A percentile compares a stretch with the other conserved stretches of the same genome.
Conservation (phyloP, 2,797 vertebrate genomes). For the Alectoris magna region DNA sequence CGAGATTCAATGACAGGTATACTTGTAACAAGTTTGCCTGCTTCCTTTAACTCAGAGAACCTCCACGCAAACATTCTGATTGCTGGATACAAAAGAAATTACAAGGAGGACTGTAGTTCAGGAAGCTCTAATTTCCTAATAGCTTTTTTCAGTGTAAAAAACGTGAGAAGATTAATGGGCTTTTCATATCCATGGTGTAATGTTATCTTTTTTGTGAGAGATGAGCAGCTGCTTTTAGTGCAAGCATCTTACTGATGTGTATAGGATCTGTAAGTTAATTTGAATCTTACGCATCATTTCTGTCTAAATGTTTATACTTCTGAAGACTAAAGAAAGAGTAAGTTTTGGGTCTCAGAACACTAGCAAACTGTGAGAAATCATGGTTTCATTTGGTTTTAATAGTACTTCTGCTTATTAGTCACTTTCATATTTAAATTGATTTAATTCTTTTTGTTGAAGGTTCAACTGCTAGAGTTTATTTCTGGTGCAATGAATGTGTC, state of each 20-base stretch:
- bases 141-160: neutral
- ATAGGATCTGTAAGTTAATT: neutral
- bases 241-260: neutral
- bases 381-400: neutral
- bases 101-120: neutral
- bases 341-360: neutral
- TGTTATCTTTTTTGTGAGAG: neutral
- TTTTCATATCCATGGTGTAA: neutral
- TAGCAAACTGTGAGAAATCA: neutral
- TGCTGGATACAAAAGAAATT: neutral
- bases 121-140: neutral
- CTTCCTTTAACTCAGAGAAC: neutral
- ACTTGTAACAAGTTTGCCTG: neutral
- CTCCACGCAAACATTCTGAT: neutral
- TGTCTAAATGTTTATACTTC: neutral
- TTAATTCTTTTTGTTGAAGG: constrained; percentile 74
- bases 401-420: neutral
- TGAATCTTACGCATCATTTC: neutral
- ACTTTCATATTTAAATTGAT: neutral
- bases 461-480: constrained; percentile 88
- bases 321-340: neutral
- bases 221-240: neutral
- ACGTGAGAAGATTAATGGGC: neutral
- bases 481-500: constrained; percentile 65
- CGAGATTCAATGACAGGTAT: neutral